Evolutionary conservation across 2,797 vertebrate species (phyloP).

Genomic region (Megalops cyprinoides): DNA sequence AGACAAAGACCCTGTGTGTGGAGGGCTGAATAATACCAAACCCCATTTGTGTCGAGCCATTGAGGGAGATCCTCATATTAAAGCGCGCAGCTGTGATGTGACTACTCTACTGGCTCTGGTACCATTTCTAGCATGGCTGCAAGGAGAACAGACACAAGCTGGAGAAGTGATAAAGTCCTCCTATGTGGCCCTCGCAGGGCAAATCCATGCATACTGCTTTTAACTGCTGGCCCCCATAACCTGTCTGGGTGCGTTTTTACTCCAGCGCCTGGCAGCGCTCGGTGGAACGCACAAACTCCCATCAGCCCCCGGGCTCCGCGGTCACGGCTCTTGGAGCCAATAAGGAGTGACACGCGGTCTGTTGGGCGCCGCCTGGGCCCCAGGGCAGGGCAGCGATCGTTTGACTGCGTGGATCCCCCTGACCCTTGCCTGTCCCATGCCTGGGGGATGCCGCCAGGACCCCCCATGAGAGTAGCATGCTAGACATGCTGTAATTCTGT

Average conservation of each 20-base stretch:
- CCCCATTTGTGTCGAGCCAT: background rate
- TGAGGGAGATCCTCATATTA: background rate
- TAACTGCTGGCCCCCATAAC: background rate
- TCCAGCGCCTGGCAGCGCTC: background rate
- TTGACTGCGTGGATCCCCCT: background rate
- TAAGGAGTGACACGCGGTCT: background rate
- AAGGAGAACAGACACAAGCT: background rate
- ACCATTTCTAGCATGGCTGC: background rate
- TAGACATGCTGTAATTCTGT: background rate
- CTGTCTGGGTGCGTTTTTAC: background rate
- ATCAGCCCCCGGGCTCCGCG: background rate
- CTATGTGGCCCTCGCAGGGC: background rate
- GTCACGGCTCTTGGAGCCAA: background rate
- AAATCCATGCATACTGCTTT: background rate
- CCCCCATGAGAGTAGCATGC: no score
- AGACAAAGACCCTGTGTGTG: background rate
- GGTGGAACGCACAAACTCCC: background rate
- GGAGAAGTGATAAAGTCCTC: background rate
- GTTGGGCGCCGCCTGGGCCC: background rate
- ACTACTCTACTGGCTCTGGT: background rate
- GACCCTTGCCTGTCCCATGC: background rate
- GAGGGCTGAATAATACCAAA: background rate
- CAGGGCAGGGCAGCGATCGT: background rate
- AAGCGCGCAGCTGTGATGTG: background rate
- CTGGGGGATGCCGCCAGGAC: background rate